phyloP scores from a whole-genome alignment of 2,888 invertebrate genomes.

The Tinea trinotella region DNA sequence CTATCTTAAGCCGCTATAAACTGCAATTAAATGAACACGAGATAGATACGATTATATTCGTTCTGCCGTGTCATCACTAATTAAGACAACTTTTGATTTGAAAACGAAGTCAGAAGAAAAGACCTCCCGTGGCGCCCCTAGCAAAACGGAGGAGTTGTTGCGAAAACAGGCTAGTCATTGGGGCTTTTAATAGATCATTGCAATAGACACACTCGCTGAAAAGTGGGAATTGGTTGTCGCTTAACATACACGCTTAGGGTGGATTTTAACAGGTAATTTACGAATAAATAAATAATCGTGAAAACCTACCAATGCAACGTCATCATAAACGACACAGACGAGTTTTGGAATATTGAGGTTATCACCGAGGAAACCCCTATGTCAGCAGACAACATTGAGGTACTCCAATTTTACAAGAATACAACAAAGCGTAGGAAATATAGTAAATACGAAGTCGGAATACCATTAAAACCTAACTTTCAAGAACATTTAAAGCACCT shows the following conservation, averaged over 20 bases:
- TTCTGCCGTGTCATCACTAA: too few species aligned
- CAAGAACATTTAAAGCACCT: slow-evolving; percentile 4
- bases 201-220: neutral
- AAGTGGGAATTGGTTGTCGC: slow-evolving; percentile 12
- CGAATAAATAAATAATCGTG: too few species aligned
- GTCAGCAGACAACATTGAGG: neutral
- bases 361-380: neutral
- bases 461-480: slow-evolving; percentile 16
- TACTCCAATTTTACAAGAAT: neutral
- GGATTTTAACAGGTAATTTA: slow-evolving; percentile 9
- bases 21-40: too few species aligned
- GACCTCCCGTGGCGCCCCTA: neutral
- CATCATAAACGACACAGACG: slow-evolving; percentile 3
- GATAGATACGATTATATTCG: too few species aligned
- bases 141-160: neutral
- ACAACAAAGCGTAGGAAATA: neutral
- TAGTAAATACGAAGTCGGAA: neutral
- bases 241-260: slow-evolving; percentile 17
- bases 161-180: too few species aligned
- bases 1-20: too few species aligned
- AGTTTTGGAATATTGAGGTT: slow-evolving; percentile 19
- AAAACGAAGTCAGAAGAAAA: too few species aligned
- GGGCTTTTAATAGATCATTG: neutral
- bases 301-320: slow-evolving; percentile 14
- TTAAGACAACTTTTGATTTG: too few species aligned